These are phyloP conservation scores for Hybognathus amarus DNA, from an alignment of 2,797 vertebrate species.

Conservation along the genomic window DNA sequence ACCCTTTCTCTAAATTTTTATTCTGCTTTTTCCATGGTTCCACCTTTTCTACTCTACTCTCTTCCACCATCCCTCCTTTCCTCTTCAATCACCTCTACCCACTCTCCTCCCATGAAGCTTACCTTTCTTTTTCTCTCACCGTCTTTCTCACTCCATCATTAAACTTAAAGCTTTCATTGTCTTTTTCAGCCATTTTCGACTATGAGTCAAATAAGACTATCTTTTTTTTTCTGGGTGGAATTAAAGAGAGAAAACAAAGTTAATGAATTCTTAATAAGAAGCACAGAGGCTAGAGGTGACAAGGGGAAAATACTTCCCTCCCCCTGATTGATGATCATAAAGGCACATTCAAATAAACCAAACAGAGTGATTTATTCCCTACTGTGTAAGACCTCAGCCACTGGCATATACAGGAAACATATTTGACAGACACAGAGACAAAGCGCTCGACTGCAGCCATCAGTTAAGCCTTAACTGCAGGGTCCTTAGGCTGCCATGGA, in stretches of 20 bases:
- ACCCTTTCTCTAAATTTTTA: background rate
- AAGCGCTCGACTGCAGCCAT: slow-evolving; percentile 32
- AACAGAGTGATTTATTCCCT: slow-evolving; percentile 44
- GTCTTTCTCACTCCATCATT: slow-evolving; percentile 20
- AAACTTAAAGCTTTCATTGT: slow-evolving; percentile 52
- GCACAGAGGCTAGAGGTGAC: slow-evolving; percentile 37
- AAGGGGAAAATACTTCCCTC: slow-evolving; percentile 39
- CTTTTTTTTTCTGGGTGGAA: slow-evolving; percentile 41
- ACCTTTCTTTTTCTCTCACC: slow-evolving; percentile 2
- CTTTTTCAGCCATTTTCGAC: slow-evolving; percentile 29
- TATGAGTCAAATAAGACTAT: background rate
- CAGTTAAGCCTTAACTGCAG: slow-evolving; percentile 38
- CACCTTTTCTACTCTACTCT: background rate
- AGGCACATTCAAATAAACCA: slow-evolving; percentile 56
- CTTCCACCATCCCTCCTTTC: background rate
- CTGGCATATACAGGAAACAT: background rate
- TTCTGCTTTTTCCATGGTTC: background rate
- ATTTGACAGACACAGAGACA: slow-evolving; percentile 34
- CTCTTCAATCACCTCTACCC: background rate
- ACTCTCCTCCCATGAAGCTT: background rate
- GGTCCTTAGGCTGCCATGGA: slow-evolving; percentile 27
- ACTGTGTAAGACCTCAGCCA: slow-evolving; percentile 35
- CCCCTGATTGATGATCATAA: slow-evolving; percentile 58
- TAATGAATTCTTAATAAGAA: slow-evolving; percentile 61
- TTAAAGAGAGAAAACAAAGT: slow-evolving; percentile 59